Evolutionary conservation across 1,140 invertebrate species (phyloP), one percentile per base, ranked within the genome.

Genomic region (Dinoponera quadriceps): DNA sequence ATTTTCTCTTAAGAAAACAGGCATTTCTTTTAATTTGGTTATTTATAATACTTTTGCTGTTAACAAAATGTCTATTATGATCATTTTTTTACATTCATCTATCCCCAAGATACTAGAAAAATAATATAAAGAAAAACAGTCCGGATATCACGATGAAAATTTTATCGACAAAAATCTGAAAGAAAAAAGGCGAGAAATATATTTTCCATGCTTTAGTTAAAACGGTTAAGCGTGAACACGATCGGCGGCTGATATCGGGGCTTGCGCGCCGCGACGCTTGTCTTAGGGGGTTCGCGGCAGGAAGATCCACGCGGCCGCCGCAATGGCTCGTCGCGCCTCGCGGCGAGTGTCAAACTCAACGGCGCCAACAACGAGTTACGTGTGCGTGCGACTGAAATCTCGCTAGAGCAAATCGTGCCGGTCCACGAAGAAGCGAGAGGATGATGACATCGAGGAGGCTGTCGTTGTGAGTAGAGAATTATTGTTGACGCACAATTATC

Each of bases 231-330:
- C 44, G 69, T 25, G 71, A 78, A 63, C 74, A 83, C 29, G 60
- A 38, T 55, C 69, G 73, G 83, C 48, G 84, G 38, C n/a, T 80
- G 73, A 83, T 91, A 88, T 87, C 84, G 89, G 90, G 89, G 86
- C 86, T 91, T 91, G 91, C 91, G 91, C 91, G 73, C 44, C 62
- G 75, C 75, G 55, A 65, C 51, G 73, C 51, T 44, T 33, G 65
- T 85, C 83, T 81, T 84, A 84, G 85, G 87, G 88, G 87, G 84
- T 85, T 88, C 80, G 69, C 60, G 86, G 88, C 86, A 88, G 86
- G 83, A 90, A 87, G 85, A 71, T 83, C 90, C 90, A 92, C 91
- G 91, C 90, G 91, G 90, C 87, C 87, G 85, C 86, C 82, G 88
- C 87, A 88, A 91, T 90, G 91, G 84, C 86, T 85, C 86, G 88